Evolutionary conservation across 2,797 vertebrate species (phyloP).

Genomic region (Echeneis naucrates): DNA sequence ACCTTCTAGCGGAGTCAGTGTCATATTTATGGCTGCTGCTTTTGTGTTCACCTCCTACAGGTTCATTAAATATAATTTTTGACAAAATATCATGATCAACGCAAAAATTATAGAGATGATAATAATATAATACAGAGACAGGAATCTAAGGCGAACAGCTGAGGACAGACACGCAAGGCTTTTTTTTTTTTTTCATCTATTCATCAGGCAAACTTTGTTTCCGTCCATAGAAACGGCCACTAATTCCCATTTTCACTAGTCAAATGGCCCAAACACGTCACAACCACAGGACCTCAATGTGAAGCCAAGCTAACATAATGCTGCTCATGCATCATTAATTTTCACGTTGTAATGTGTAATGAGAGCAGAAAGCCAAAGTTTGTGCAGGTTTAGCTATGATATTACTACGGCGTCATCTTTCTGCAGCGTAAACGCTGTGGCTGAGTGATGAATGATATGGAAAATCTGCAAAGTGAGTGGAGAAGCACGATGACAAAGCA

Average conservation of each 20-base stretch:
- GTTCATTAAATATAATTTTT: background rate
- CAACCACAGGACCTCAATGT: slow-evolving; percentile 41
- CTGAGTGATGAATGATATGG: too few relatives aligned
- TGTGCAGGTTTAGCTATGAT: slow-evolving; percentile 35
- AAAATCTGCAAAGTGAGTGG: too few relatives aligned
- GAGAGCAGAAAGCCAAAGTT: slow-evolving; percentile 60
- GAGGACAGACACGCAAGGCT: background rate
- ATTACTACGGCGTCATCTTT: slow-evolving; percentile 37
- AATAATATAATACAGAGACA: background rate
- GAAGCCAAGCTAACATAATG: slow-evolving; percentile 72
- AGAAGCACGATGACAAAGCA: too few relatives aligned
- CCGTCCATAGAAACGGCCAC: background rate
- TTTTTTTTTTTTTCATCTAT: too few relatives aligned
- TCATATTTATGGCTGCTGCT: background rate
- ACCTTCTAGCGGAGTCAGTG: too few relatives aligned
- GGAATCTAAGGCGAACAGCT: background rate
- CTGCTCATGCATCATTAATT: slow-evolving; percentile 72
- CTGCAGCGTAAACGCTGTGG: slow-evolving; percentile 6
- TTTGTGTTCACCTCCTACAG: background rate
- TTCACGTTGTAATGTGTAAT: slow-evolving; percentile 64
- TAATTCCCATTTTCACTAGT: slow-evolving; percentile 9
- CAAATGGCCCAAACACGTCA: slow-evolving; percentile 54
- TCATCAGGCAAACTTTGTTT: background rate
- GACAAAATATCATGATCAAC: background rate
- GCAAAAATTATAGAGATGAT: background rate